phyloP scores from a whole-genome alignment of 2,797 vertebrate genomes.

The Lates japonicus region DNA sequence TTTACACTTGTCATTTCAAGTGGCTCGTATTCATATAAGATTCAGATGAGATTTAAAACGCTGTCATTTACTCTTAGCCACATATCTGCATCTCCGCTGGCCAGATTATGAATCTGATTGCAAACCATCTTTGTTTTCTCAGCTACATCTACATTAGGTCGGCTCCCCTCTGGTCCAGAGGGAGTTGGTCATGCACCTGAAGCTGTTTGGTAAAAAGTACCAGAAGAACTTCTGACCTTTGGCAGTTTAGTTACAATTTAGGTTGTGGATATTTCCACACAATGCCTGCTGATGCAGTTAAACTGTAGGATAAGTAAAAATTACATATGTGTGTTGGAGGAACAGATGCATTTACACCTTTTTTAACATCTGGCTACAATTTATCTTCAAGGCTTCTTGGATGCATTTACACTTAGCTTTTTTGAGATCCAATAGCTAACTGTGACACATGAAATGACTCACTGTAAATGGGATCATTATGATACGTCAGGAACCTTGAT shows the following conservation, averaged over 20 bases:
- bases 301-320: too few relatives aligned
- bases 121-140: not conserved
- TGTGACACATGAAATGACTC: not conserved
- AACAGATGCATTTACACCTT: too few relatives aligned
- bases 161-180: not conserved
- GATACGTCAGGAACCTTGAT: constrained; percentile 13
- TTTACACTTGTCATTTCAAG: not conserved
- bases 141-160: not conserved
- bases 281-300: too few relatives aligned
- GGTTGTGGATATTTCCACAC: not conserved
- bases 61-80: not conserved
- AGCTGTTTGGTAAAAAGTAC: not conserved
- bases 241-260: not conserved
- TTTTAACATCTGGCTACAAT: not conserved
- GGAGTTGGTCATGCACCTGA: not conserved
- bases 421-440: not conserved
- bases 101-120: not conserved
- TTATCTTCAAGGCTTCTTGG: not conserved
- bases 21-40: not conserved
- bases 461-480: not conserved
- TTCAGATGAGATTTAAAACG: not conserved
- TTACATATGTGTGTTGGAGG: too few relatives aligned
- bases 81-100: not conserved
- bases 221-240: not conserved
- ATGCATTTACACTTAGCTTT: not conserved